These are phyloP conservation scores for Trachurus trachurus DNA, from an alignment of 2,797 vertebrate species.

Conservation along the genomic window DNA sequence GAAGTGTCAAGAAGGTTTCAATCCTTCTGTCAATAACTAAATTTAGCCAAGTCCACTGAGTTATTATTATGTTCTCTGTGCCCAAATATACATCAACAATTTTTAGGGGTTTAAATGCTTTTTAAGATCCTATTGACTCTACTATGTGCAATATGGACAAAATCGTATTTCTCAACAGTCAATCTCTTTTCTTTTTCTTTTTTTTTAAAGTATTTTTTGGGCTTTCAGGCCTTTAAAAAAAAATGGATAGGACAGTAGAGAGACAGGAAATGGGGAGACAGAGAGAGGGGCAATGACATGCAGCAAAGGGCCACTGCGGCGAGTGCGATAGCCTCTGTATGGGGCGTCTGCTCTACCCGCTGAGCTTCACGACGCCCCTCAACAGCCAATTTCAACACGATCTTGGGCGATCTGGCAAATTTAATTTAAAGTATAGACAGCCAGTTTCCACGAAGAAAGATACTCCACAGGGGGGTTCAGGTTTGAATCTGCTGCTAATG, in stretches of 20 bases:
- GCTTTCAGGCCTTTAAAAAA: no score
- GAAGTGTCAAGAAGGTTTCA: background rate
- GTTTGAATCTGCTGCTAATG: slow-evolving; percentile 26
- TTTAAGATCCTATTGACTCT: background rate
- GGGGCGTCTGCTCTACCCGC: no score
- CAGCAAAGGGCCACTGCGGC: no score
- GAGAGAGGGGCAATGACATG: no score
- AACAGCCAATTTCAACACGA: slow-evolving; percentile 6
- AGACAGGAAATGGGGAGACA: no score
- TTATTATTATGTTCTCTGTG: slow-evolving; percentile 1
- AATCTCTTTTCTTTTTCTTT: background rate
- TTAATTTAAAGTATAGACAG: slow-evolving; percentile 28
- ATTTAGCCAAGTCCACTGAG: background rate
- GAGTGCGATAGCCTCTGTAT: no score
- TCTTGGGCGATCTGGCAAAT: slow-evolving; percentile 10
- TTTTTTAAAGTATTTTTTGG: no score
- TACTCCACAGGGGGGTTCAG: slow-evolving; percentile 7
- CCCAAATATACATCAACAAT: background rate
- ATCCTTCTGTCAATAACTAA: background rate
- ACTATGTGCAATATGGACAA: slow-evolving; percentile 15
- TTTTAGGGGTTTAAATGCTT: slow-evolving; percentile 1
- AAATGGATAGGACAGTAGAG: no score
- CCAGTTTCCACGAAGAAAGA: background rate
- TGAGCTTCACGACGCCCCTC: background rate
- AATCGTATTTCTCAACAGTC: background rate